phyloP scores from a whole-genome alignment of 2,797 vertebrate genomes.

The Oreochromis mossambicus region DNA sequence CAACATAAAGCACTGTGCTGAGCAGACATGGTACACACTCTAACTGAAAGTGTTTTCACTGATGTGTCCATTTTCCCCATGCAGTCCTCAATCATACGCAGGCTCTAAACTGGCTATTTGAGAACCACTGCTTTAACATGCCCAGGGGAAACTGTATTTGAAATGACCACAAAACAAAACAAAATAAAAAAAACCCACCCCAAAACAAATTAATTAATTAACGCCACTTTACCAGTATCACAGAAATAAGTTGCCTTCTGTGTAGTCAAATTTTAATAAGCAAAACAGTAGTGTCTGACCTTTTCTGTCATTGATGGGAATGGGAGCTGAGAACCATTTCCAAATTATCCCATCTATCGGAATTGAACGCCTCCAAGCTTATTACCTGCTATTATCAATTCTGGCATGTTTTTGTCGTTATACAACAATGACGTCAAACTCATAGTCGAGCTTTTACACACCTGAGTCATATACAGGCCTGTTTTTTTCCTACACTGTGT shows the following conservation, averaged over 20 bases:
- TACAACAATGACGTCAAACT: background rate
- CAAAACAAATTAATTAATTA: background rate
- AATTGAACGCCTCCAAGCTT: background rate
- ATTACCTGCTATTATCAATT: background rate
- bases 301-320: background rate
- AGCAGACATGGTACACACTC: background rate
- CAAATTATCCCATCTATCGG: background rate
- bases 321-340: background rate
- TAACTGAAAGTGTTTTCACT: background rate
- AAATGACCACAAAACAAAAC: background rate
- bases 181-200: rapidly evolving
- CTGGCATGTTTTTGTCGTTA: background rate
- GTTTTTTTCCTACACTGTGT: background rate
- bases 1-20: background rate
- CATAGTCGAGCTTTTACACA: background rate
- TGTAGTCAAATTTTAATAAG: background rate
- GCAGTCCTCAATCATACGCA: background rate
- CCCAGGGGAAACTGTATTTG: background rate
- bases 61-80: background rate
- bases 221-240: background rate
- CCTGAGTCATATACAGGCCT: background rate
- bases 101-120: background rate
- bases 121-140: background rate
- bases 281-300: background rate
- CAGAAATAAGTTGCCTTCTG: background rate